Evolutionary conservation across 2,113 vertebrate species (phyloP).

Genomic region (Recurvirostra avosetta): DNA sequence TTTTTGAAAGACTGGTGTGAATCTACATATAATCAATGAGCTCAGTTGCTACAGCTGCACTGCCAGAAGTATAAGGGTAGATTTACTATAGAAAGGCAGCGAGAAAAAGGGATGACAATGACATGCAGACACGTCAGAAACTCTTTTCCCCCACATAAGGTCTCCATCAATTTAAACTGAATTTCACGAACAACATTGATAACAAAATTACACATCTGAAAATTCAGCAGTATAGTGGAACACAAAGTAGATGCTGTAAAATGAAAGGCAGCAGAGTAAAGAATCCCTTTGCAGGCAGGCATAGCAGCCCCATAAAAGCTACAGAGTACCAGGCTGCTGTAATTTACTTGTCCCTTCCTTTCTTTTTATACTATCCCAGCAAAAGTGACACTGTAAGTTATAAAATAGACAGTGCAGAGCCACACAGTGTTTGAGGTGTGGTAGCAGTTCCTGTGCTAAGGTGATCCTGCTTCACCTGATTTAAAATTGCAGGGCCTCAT

Average conservation of each 20-base stretch:
- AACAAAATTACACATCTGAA: neutral
- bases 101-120: neutral
- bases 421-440: neutral
- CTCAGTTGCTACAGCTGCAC: neutral
- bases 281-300: neutral
- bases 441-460: neutral
- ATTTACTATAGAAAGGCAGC: neutral
- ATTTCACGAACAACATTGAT: neutral
- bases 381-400: neutral
- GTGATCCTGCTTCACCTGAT: neutral
- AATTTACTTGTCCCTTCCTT: neutral
- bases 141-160: neutral
- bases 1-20: neutral
- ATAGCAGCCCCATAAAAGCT: neutral
- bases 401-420: neutral
- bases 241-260: neutral
- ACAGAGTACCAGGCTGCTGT: neutral
- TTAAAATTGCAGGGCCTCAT: neutral
- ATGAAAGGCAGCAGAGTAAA: neutral
- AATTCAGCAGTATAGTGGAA: neutral
- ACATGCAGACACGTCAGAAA: neutral
- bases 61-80: neutral
- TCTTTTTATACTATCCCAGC: neutral
- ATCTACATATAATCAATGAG: neutral
- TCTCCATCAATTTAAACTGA: slow-evolving; percentile 13